A percentile compares a stretch with the other conserved stretches of the same genome.
These are phyloP conservation scores for Drosophila saltans DNA, from an alignment of 1,140 invertebrate genomes.

Conservation along the genomic window DNA sequence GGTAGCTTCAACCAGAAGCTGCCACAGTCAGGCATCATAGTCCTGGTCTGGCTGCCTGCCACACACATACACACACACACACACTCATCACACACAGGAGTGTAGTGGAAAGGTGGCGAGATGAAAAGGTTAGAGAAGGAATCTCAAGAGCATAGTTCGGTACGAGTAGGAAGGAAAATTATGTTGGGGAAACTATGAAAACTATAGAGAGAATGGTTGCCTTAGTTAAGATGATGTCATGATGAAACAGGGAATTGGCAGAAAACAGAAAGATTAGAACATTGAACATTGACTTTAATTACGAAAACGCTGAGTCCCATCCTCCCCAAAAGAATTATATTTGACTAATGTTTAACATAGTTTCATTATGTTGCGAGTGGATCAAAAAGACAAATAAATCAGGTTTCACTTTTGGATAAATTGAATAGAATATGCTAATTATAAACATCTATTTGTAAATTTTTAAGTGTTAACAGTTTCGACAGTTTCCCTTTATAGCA, in stretches of 20 bases:
- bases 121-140: constrained; percentile 12
- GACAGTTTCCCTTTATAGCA: no score
- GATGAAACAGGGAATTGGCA: constrained; percentile 8
- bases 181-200: constrained; percentile 19
- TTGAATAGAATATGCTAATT: no score
- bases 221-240: constrained; percentile 11
- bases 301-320: background rate
- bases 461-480: no score
- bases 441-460: no score
- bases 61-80: constrained; percentile 19
- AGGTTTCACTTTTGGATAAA: no score
- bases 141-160: constrained; percentile 22
- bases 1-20: constrained; percentile 55
- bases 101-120: constrained; percentile 4
- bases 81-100: background rate
- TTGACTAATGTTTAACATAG: background rate
- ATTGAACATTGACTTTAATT: constrained; percentile 10
- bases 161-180: constrained; percentile 7
- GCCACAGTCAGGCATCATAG: constrained; percentile 29
- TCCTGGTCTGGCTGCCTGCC: background rate
- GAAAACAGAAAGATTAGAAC: background rate
- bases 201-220: constrained; percentile 10
- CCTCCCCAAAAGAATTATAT: background rate
- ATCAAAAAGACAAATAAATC: no score
- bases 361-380: no score